These are phyloP conservation scores for Harmothoe impar DNA, from an alignment of 2,888 invertebrate species.

Conservation along the genomic window DNA sequence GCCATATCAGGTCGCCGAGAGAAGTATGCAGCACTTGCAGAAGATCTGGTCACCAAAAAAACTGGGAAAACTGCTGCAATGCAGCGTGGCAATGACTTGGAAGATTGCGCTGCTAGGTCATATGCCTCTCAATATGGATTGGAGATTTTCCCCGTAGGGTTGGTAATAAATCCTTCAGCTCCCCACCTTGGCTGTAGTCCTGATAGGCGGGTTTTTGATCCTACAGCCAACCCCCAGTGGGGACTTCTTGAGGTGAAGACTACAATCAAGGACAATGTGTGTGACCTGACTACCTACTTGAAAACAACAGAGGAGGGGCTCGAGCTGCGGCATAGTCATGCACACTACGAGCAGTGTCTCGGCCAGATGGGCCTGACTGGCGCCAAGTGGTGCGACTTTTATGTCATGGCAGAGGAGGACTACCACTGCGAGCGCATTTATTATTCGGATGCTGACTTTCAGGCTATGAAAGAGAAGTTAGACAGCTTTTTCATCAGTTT, in stretches of 20 bases:
- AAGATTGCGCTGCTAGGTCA: neutral
- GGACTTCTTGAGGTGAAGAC: slow-evolving; percentile 28
- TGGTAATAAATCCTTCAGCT: neutral
- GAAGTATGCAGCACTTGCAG: neutral
- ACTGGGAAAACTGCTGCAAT: neutral
- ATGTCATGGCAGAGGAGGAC: too few relatives aligned
- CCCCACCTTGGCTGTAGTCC: neutral
- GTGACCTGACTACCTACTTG: too few relatives aligned
- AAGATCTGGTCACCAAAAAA: neutral
- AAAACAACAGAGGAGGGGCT: too few relatives aligned
- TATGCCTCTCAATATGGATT: neutral
- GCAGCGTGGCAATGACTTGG: neutral
- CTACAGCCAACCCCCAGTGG: neutral
- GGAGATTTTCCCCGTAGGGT: neutral
- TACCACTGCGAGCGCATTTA: too few relatives aligned
- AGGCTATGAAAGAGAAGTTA: too few relatives aligned
- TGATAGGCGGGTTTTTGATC: slow-evolving; percentile 2
- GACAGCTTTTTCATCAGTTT: too few relatives aligned
- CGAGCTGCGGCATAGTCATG: too few relatives aligned
- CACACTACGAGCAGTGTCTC: too few relatives aligned
- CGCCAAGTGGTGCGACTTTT: too few relatives aligned
- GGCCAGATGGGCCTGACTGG: too few relatives aligned
- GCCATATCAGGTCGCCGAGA: neutral
- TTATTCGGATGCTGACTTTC: too few relatives aligned
- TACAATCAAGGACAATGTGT: too few relatives aligned